phyloP scores from a whole-genome alignment of 2,113 vertebrate genomes.

The Tyto alba region DNA sequence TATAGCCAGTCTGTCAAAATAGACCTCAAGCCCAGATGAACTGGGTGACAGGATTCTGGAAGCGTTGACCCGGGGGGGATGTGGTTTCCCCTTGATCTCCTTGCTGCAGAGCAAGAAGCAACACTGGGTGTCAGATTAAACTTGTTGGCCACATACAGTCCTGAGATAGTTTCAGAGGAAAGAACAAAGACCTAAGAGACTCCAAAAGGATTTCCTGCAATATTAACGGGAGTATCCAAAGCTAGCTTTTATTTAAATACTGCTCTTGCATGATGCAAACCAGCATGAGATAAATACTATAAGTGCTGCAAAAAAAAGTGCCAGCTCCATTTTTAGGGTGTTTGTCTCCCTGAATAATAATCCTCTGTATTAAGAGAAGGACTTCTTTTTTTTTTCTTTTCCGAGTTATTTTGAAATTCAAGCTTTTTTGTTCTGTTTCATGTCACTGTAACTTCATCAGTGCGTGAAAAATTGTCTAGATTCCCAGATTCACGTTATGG shows the following conservation, averaged over 20 bases:
- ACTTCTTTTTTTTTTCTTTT: not conserved
- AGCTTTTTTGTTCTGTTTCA: not conserved
- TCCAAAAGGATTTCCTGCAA: not conserved
- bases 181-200: not conserved
- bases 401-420: not conserved
- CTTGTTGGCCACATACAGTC: not conserved
- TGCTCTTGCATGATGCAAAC: not conserved
- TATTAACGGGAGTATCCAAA: not conserved
- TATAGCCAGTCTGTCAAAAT: not conserved
- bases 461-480: not conserved
- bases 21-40: not conserved
- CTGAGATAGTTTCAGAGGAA: not conserved
- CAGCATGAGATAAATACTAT: not conserved
- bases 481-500: not conserved
- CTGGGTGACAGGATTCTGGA: not conserved
- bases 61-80: not conserved
- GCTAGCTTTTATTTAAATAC: not conserved
- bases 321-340: not conserved
- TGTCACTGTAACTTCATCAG: not conserved
- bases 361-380: not conserved
- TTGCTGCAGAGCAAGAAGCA: not conserved
- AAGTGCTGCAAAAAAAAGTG: not conserved
- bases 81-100: not conserved
- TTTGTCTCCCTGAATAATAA: not conserved
- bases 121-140: not conserved